These are phyloP conservation scores for Microtus ochrogaster DNA, from an alignment of 2,113 vertebrate species.

Conservation along the genomic window DNA sequence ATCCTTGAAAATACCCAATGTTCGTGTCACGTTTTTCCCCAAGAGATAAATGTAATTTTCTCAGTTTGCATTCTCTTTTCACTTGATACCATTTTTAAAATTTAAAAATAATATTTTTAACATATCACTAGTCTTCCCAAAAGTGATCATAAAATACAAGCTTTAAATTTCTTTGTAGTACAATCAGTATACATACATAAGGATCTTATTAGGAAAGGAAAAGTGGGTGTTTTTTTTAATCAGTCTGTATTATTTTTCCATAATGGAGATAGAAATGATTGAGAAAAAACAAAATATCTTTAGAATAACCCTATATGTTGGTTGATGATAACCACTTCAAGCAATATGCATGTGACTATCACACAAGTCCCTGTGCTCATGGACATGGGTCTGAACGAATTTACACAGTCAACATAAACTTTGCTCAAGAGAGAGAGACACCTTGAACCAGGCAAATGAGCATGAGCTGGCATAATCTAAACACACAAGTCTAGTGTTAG, in stretches of 20 bases:
- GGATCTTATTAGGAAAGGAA: background rate
- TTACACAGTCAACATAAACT: background rate
- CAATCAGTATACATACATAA: background rate
- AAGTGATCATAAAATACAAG: background rate
- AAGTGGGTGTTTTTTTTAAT: background rate
- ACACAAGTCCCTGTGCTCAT: rapidly evolving
- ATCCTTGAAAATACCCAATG: background rate
- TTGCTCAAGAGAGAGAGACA: background rate
- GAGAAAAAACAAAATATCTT: conserved; percentile 16
- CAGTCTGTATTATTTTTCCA: background rate
- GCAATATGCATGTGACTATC: background rate
- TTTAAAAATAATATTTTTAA: conserved; percentile 15
- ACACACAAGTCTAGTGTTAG: conserved; percentile 56
- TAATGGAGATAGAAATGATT: background rate
- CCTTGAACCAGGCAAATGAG: background rate
- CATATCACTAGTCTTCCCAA: background rate
- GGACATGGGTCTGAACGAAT: background rate
- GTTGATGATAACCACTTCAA: background rate
- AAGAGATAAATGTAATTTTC: conserved; percentile 1
- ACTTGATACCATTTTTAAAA: conserved; percentile 2
- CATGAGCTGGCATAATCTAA: conserved; percentile 43
- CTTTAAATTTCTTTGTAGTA: background rate
- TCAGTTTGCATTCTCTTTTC: background rate
- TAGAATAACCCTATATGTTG: background rate
- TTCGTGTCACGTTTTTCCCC: background rate